Base-by-base conservation (phyloP, 2,797 vertebrate genomes). In the Ispidina picta region DNA sequence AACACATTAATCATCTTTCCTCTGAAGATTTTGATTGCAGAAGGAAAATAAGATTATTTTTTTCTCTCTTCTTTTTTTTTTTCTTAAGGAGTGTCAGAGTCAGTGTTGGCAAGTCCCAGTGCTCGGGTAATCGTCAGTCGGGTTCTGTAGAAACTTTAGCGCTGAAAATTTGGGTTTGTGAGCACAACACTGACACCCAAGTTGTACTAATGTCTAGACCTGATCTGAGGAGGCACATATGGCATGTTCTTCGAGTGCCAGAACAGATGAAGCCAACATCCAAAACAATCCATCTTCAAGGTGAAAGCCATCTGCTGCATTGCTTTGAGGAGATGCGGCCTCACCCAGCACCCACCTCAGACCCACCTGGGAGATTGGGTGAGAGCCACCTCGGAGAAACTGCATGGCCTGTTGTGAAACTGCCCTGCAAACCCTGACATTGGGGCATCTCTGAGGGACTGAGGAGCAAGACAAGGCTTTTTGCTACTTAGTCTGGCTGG, bases 391-490 rank as follows among this genome's bases (percentile, higher is more conserved):
- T 11, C 25, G 29, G 56, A 33, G 71, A 79, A 37, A 5, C 0
- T 3, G 5, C 35, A 37, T 31, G 35, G 41, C 10, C 18, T 37
- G 13, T 22, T n/a, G 28, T n/a, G 29, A 12, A 44, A 63, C 5
- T 18, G 4, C 28, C 29, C 44, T 7, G 0, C 9, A 28, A 41
- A 26, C 1, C 3, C 25, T 0, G 0, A 29, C 5, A 5, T 25
- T 0, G 5, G 12, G 37, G 19, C 17, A 19, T 62, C 23, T 51
- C 78, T 12, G 2, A 31, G 37, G 25, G 41, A 14, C 28, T 23
- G 12, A 41, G 21, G 29, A 1, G 1, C 31, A 28, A 23, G 48
- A 62, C 6, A 7, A 13, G 14, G 6, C 9, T 13, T 51, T 35
- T 51, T 23, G 59, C 51, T 29, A 5, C 33, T 78, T 65, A 48